Conservation (phyloP, 2,888 invertebrate species). For the Clivina fossor region DNA sequence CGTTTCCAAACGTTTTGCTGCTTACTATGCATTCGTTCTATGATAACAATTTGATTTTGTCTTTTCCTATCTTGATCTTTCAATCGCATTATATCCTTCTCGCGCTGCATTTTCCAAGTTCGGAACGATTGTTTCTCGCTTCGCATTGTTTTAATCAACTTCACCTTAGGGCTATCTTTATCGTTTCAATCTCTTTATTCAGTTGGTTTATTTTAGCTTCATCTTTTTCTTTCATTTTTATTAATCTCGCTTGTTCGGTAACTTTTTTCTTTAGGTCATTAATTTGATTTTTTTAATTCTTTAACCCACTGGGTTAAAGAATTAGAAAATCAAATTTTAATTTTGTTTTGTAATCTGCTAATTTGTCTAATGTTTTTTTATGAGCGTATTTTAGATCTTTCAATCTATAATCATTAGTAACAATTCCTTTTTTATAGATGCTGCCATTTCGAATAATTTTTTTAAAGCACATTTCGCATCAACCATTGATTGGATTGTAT, state of each 20-base stretch:
- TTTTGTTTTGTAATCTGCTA: too few relatives aligned
- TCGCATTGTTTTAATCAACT: slow-evolving; percentile 72
- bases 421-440: too few relatives aligned
- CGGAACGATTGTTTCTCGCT: slow-evolving; percentile 81
- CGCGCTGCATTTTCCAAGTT: slow-evolving; percentile 77
- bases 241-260: slow-evolving; percentile 53
- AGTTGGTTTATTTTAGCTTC: slow-evolving; percentile 75
- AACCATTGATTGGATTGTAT: too few relatives aligned
- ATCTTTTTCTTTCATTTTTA: slow-evolving; percentile 79
- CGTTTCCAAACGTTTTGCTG: slow-evolving; percentile 83
- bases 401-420: too few relatives aligned
- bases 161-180: slow-evolving; percentile 83
- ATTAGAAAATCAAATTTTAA: too few relatives aligned
- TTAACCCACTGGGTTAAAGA: slow-evolving; percentile 77
- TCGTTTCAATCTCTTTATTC: slow-evolving; percentile 69
- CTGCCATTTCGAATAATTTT: too few relatives aligned
- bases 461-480: too few relatives aligned
- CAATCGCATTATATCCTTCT: slow-evolving; percentile 75
- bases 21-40: slow-evolving; percentile 75
- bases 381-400: too few relatives aligned
- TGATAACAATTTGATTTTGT: slow-evolving; percentile 75
- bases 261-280: slow-evolving; percentile 68
- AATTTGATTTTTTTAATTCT: slow-evolving; percentile 75
- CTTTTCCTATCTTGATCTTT: slow-evolving; percentile 81
- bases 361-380: too few relatives aligned